Evolutionary conservation across 2,113 vertebrate species (phyloP).

Genomic region (Sisor rabdophorus): DNA sequence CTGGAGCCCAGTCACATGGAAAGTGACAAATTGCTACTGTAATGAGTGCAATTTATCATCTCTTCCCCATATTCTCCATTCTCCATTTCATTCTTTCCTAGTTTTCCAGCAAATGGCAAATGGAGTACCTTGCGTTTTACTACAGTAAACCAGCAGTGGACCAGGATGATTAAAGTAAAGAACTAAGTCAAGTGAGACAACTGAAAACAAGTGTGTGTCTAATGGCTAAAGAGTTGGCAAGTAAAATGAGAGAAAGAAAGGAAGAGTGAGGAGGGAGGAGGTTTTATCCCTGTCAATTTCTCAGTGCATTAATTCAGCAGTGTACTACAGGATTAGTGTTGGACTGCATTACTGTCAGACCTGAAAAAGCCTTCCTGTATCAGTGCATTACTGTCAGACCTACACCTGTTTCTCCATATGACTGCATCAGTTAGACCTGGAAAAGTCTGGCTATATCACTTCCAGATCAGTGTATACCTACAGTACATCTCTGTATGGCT

Average conservation of each 20-base stretch:
- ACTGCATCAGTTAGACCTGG: neutral
- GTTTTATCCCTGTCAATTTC: neutral
- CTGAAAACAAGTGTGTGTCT: neutral
- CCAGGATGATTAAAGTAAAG: neutral
- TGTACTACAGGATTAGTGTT: neutral
- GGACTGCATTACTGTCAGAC: neutral
- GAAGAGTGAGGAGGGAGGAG: conserved; percentile 20
- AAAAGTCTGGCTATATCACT: neutral
- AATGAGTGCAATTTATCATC: conserved; percentile 81
- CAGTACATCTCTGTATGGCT: neutral
- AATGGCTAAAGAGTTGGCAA: conserved; percentile 32
- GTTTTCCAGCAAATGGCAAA: conserved; percentile 7
- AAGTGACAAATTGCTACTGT: conserved; percentile 78
- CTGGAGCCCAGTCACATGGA: conserved; percentile 78
- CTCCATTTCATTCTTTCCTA: conserved; percentile 41
- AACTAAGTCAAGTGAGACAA: conserved; percentile 19
- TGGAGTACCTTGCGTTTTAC: conserved; percentile 8
- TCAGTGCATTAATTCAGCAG: neutral
- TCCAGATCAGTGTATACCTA: neutral
- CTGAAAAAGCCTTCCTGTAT: neutral
- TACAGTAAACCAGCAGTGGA: conserved; percentile 23
- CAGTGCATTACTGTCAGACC: neutral
- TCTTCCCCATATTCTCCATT: conserved; percentile 47
- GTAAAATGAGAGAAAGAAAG: conserved; percentile 46
- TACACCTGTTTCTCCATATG: neutral